A percentile compares a stretch with the other conserved stretches of the same genome.
phyloP scores from a whole-genome alignment of 2,797 vertebrate genomes.

The Chrysocyon brachyurus region DNA sequence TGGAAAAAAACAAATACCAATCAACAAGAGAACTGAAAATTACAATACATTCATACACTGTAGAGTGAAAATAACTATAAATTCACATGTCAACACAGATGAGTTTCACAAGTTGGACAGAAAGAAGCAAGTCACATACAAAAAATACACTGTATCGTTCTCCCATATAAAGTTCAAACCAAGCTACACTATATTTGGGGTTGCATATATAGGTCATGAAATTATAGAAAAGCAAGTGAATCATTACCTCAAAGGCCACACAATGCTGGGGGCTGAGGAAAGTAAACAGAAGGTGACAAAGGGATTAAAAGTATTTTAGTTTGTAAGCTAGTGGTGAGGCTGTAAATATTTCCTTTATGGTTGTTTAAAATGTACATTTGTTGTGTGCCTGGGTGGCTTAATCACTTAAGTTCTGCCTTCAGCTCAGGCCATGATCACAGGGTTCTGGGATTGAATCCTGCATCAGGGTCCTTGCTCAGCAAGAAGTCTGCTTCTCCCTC shows the following conservation, averaged over 20 bases:
- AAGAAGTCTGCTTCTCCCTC: too few relatives aligned
- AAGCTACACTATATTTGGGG: not conserved
- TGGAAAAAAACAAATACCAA: not conserved
- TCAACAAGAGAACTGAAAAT: not conserved
- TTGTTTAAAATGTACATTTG: not conserved
- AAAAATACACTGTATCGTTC: not conserved
- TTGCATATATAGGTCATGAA: not conserved
- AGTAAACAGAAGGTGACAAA: not conserved
- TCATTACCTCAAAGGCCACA: not conserved
- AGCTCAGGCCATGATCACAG: too few relatives aligned
- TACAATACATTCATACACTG: not conserved
- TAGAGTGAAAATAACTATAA: not conserved
- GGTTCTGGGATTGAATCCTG: too few relatives aligned
- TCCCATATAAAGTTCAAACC: not conserved
- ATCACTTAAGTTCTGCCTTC: too few relatives aligned
- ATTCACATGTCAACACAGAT: not conserved
- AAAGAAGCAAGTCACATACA: not conserved
- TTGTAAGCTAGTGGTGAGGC: not conserved
- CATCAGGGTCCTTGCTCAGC: too few relatives aligned
- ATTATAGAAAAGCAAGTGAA: not conserved
- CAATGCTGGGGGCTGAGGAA: fast-evolving
- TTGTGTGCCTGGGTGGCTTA: not conserved
- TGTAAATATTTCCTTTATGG: not conserved
- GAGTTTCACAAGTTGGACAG: not conserved
- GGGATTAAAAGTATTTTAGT: not conserved